Evolutionary conservation across 2,113 vertebrate species (phyloP), one percentile per base, ranked within the genome.

Genomic region (Sterna hirundo): DNA sequence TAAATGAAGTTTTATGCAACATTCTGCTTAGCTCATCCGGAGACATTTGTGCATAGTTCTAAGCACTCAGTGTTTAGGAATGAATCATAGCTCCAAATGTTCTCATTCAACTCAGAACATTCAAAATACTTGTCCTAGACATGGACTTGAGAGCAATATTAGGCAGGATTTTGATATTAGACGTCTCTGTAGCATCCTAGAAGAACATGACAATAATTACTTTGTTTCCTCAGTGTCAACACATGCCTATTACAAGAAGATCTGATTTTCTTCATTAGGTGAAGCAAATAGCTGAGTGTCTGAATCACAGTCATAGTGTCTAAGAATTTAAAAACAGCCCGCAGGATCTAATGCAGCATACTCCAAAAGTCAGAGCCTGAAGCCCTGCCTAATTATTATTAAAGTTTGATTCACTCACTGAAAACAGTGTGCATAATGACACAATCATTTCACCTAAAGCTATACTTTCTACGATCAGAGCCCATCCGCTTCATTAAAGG

Each of bases 81-180:
- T 29, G 58, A 93, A 65, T 71, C 64, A 51, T 17, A 77, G 30
- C 36, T 74, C n/a, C 61, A 76, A 79, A 88, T 91, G 44, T 44
- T 65, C 52, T 77, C 20, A 83, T 65, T 76, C 65, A 84, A 76
- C 15, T 46, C 23, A 61, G 21, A 87, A 79, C 83, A 90, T 82
- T 91, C 69, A 80, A 94, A 95, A 80, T 80, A 87, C 34, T 94
- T 86, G 18, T 83, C 95, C 36, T 78, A 60, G 38, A 70, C 36
- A 83, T 1, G 32, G 22, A 57, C 4, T 32, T 71, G 25, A 79
- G 74, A 83, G 23, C 20, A 74, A 55, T 61, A 86, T 81, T 36
- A 68, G 60, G 32, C 12, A 80, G 6, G 11, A 89, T 91, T 86
- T 94, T 91, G 40, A 46, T 82, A 79, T 44, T 51, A 82, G 16